Evolutionary conservation across 2,113 vertebrate genomes (phyloP).

Genomic region (Nibea albiflora): DNA sequence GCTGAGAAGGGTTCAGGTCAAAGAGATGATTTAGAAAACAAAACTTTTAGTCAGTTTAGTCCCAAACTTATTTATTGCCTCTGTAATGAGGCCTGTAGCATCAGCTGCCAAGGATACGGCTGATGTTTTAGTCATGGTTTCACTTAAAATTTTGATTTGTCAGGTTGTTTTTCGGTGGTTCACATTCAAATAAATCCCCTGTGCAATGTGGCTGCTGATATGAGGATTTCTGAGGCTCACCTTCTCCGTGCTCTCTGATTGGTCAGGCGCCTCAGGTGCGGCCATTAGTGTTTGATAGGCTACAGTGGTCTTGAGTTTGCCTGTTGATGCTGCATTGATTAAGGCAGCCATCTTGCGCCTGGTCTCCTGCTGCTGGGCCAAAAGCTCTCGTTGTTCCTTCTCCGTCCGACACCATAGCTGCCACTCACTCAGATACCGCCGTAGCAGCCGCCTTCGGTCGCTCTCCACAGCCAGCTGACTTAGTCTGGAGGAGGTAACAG

Average conservation of each 20-base stretch:
- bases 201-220: background rate
- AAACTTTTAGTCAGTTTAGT: background rate
- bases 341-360: constrained; percentile 89
- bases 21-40: background rate
- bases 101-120: background rate
- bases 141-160: background rate
- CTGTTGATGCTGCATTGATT: constrained; percentile 82
- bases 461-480: constrained; percentile 85
- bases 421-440: constrained; percentile 87
- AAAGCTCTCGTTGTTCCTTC: constrained; percentile 80
- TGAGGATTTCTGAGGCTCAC: constrained; percentile 55
- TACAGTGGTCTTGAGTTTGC: constrained; percentile 68
- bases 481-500: constrained; percentile 79
- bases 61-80: constrained; percentile 1
- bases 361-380: constrained; percentile 85
- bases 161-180: constrained; percentile 17
- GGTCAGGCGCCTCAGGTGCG: constrained; percentile 21
- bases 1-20: constrained; percentile 20
- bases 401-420: constrained; percentile 84
- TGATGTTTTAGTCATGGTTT: constrained; percentile 50
- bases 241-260: constrained; percentile 53
- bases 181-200: background rate
- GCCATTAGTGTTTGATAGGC: constrained; percentile 22
- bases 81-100: constrained; percentile 2
- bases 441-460: constrained; percentile 85